These are phyloP conservation scores for Oryctes rhinoceros DNA, from an alignment of 1,140 invertebrate genomes.

Conservation along the genomic window DNA sequence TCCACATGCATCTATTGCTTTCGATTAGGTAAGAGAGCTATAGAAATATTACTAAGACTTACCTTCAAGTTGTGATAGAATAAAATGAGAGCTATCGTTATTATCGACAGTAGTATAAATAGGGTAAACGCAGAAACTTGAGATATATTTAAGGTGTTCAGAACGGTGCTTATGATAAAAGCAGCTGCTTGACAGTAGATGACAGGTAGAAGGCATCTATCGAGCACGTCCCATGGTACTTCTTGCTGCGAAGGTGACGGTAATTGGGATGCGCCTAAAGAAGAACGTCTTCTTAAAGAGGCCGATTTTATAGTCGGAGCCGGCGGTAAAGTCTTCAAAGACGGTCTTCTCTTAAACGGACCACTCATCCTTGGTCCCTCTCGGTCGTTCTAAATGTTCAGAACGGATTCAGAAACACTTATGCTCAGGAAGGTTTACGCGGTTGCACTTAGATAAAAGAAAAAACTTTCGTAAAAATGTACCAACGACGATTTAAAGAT, in stretches of 20 bases:
- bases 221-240: conserved; percentile 80
- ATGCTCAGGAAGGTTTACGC: neutral
- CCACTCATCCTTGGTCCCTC: conserved; percentile 53
- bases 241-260: conserved; percentile 58
- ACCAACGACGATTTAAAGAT: neutral
- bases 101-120: conserved; percentile 76
- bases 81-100: conserved; percentile 75
- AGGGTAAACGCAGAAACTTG: conserved; percentile 78
- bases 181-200: conserved; percentile 81
- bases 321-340: conserved; percentile 54
- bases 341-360: conserved; percentile 57
- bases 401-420: neutral
- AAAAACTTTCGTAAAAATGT: neutral
- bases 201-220: conserved; percentile 77
- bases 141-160: conserved; percentile 76
- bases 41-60: conserved; percentile 49
- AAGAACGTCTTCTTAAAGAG: conserved; percentile 32
- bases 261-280: conserved; percentile 45
- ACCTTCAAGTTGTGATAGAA: conserved; percentile 86
- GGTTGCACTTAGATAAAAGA: neutral
- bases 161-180: conserved; percentile 73
- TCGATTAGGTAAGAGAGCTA: neutral
- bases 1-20: neutral
- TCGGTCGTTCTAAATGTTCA: neutral
- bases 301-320: conserved; percentile 47